Evolutionary conservation across 2,888 invertebrate genomes (phyloP).

Genomic region (Podabrus alpinus): DNA sequence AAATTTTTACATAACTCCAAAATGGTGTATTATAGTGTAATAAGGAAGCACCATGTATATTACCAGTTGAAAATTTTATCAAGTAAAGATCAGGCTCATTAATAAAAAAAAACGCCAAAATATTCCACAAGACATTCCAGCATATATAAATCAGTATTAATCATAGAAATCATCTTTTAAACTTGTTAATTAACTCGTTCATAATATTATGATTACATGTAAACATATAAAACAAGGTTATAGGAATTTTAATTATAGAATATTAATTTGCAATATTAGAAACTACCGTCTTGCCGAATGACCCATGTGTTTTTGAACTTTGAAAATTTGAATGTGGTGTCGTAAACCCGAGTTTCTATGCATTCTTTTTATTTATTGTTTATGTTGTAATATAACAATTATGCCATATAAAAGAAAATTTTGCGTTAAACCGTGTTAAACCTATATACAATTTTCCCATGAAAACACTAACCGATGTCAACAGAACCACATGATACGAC

Average conservation of each 20-base stretch:
- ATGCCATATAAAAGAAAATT: background rate
- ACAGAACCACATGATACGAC: background rate
- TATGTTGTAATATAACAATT: background rate
- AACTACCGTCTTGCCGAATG: background rate
- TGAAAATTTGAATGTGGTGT: background rate
- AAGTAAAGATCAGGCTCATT: too few species aligned
- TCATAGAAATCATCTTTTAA: background rate
- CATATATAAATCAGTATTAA: background rate
- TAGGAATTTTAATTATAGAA: background rate
- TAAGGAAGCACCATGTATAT: too few species aligned
- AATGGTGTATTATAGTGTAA: too few species aligned
- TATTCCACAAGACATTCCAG: too few species aligned
- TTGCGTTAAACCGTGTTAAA: background rate
- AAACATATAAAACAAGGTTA: background rate
- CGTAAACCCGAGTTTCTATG: background rate
- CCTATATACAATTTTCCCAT: background rate
- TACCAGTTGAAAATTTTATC: too few species aligned
- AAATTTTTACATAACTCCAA: too few species aligned
- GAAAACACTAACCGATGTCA: background rate
- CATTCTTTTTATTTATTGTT: background rate
- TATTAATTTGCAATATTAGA: background rate
- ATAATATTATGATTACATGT: background rate
- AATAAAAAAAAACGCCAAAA: too few species aligned
- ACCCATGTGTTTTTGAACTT: background rate
- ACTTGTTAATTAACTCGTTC: background rate